Evolutionary conservation across 2,113 vertebrate species (phyloP).

Genomic region (Myotis yumanensis): DNA sequence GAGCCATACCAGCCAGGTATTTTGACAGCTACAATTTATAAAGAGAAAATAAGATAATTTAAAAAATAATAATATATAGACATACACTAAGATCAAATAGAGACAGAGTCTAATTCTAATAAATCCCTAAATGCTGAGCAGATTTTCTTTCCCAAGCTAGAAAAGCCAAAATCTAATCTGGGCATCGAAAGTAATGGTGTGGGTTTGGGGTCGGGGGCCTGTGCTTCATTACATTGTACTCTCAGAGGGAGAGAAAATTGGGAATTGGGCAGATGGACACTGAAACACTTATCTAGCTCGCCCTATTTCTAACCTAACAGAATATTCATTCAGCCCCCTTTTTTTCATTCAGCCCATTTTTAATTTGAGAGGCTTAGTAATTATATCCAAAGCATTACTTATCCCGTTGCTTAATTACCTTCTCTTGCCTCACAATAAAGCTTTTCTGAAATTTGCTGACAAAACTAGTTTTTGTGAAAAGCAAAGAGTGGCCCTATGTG

Average conservation of each 20-base stretch:
- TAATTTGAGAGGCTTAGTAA: constrained; percentile 37
- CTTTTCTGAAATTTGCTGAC: constrained; percentile 8
- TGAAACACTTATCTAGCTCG: background rate
- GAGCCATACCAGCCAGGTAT: too few relatives aligned
- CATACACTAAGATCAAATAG: background rate
- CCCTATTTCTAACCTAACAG: background rate
- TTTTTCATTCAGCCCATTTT: background rate
- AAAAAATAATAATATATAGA: background rate
- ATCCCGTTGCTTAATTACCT: background rate
- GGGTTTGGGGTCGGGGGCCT: background rate
- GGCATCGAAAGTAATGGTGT: background rate
- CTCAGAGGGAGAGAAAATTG: background rate
- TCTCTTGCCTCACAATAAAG: background rate
- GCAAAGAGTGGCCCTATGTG: background rate
- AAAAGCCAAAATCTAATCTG: background rate
- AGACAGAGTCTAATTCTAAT: background rate
- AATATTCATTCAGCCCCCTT: background rate
- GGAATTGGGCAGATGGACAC: background rate
- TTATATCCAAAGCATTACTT: background rate
- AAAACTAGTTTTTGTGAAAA: background rate
- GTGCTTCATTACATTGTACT: background rate
- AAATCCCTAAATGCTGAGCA: background rate
- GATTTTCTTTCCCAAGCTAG: background rate
- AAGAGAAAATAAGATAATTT: background rate
- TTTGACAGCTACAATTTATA: background rate